Evolutionary conservation across 2,113 vertebrate species (phyloP).

Genomic region (Pedionomus torquatus): DNA sequence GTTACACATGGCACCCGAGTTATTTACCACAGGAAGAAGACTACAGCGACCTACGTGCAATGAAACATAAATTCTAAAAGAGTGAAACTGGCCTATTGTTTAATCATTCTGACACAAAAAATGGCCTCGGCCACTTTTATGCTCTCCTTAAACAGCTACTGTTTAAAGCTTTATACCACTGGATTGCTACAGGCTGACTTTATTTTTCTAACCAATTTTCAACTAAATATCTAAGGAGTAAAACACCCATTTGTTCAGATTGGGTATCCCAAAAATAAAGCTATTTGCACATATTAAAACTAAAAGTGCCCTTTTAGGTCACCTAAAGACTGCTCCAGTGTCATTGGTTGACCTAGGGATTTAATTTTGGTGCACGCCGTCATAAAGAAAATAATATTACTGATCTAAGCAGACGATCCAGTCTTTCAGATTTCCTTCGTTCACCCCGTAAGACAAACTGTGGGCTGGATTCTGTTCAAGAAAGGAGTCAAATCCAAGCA

Average conservation of each 20-base stretch:
- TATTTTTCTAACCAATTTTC: not conserved
- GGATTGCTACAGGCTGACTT: not conserved
- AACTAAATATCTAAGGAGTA: not conserved
- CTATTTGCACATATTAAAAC: not conserved
- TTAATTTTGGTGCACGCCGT: not conserved
- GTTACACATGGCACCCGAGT: conserved; percentile 98
- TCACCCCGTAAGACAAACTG: not conserved
- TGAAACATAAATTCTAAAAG: conserved; percentile 10
- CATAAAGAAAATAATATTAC: not conserved
- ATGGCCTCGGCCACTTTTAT: not conserved
- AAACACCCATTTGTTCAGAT: not conserved
- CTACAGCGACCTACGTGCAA: conserved; percentile 89
- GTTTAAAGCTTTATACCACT: not conserved
- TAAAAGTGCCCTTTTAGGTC: not conserved
- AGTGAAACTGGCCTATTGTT: not conserved
- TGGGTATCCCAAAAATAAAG: not conserved
- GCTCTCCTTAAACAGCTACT: not conserved
- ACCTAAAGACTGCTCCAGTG: not conserved
- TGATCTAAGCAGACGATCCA: not conserved
- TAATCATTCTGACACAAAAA: not conserved
- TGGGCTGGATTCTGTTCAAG: not conserved
- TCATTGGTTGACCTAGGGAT: not conserved
- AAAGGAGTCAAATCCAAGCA: not conserved
- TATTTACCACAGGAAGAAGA: conserved; percentile 97
- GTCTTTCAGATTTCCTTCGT: not conserved